Percentiles rank a stretch among this genome's conserved stretches.
These are phyloP conservation scores for Nematopogon swammerdamellus DNA, from an alignment of 2,888 invertebrate species.

Conservation along the genomic window DNA sequence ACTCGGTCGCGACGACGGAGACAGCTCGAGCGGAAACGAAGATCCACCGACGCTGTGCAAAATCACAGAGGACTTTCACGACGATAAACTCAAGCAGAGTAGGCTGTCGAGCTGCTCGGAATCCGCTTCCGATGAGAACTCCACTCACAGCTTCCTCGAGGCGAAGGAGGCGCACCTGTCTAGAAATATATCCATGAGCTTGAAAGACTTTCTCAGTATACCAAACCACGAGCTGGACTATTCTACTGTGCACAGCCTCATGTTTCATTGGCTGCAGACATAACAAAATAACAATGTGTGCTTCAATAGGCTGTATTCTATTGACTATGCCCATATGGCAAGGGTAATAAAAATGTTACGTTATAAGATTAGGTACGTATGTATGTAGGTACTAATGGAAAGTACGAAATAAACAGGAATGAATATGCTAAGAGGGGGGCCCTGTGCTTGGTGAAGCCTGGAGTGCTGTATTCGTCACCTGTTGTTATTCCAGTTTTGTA, in stretches of 20 bases:
- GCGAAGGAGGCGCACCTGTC: constrained; percentile 20
- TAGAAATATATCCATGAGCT: constrained; percentile 25
- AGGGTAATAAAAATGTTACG: too few species aligned
- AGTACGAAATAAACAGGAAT: too few species aligned
- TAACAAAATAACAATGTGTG: constrained; percentile 22
- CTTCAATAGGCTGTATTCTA: too few species aligned
- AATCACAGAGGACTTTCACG: constrained; percentile 27
- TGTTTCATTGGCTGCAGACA: constrained; percentile 54
- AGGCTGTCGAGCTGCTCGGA: constrained; percentile 25
- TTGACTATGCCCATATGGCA: too few species aligned
- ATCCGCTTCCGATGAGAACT: constrained; percentile 44
- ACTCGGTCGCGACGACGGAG: constrained; percentile 29
- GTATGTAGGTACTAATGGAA: too few species aligned
- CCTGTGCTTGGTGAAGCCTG: too few species aligned
- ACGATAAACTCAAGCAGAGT: constrained; percentile 28
- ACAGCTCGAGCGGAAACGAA: constrained; percentile 39
- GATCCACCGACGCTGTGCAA: constrained; percentile 46
- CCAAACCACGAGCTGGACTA: constrained; percentile 47
- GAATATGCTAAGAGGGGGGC: too few species aligned
- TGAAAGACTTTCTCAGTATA: constrained; percentile 38
- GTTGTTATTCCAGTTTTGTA: too few species aligned
- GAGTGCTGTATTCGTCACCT: too few species aligned
- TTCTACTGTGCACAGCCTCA: constrained; percentile 48
- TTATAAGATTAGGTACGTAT: too few species aligned
- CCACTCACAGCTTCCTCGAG: constrained; percentile 36